A percentile compares a stretch with the other conserved stretches of the same genome.
These are phyloP conservation scores for Microplitis deprimator DNA, from an alignment of 2,888 invertebrate species.

Conservation along the genomic window DNA sequence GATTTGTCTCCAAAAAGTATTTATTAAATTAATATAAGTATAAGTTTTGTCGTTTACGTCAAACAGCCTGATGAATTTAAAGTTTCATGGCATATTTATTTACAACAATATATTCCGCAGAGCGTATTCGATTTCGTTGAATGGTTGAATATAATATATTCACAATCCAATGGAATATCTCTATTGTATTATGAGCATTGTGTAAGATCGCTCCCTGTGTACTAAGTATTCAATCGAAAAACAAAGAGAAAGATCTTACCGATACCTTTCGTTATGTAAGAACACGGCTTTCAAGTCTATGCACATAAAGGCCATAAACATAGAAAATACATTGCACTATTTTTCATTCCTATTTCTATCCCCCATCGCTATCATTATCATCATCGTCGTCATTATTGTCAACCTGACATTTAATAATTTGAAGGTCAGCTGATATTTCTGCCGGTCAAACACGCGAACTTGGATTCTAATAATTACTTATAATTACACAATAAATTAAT, in stretches of 20 bases:
- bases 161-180: not conserved
- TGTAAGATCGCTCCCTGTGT: not conserved
- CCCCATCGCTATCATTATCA: not conserved
- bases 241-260: not conserved
- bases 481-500: not conserved
- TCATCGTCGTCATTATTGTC: not conserved
- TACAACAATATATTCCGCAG: not conserved
- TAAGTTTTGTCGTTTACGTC: not conserved
- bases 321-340: too few species aligned
- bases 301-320: not conserved
- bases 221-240: not conserved
- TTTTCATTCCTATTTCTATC: not conserved
- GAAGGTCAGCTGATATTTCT: not conserved
- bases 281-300: not conserved
- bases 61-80: not conserved
- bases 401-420: not conserved
- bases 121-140: not conserved
- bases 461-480: not conserved
- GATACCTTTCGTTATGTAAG: not conserved
- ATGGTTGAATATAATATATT: not conserved
- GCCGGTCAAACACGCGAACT: not conserved
- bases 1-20: not conserved
- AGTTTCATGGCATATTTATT: not conserved
- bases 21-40: too few species aligned
- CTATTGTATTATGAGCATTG: not conserved